These are phyloP conservation scores for Apocheima hispidaria DNA, from an alignment of 2,888 invertebrate genomes.

Conservation along the genomic window DNA sequence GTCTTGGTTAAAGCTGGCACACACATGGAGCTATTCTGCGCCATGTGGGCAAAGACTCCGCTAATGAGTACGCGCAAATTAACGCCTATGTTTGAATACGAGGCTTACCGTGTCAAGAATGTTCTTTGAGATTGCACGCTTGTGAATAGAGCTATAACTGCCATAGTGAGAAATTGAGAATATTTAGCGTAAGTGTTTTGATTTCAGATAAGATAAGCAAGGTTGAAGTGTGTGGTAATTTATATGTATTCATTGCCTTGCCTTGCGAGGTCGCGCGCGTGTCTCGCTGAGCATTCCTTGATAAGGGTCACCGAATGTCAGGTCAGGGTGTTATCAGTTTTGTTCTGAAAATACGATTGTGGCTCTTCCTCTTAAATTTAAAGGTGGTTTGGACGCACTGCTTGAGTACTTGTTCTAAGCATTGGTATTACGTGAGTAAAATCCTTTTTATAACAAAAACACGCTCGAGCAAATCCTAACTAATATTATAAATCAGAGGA, in stretches of 20 bases:
- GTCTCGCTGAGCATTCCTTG: too few species aligned
- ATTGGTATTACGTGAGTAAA: slow-evolving; percentile 9
- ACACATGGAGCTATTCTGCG: slow-evolving; percentile 21
- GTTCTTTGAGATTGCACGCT: slow-evolving; percentile 17
- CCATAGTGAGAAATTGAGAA: background rate
- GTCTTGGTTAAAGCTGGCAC: background rate
- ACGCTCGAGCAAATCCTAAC: slow-evolving; percentile 28
- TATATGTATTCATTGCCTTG: too few species aligned
- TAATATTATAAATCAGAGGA: too few species aligned
- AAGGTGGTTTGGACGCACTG: too few species aligned
- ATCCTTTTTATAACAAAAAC: slow-evolving; percentile 11
- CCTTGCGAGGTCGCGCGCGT: too few species aligned
- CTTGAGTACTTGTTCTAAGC: background rate
- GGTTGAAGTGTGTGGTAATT: background rate
- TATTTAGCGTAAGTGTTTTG: background rate
- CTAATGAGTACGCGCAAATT: slow-evolving; percentile 39
- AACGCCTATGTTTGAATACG: slow-evolving; percentile 38
- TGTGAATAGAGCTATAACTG: slow-evolving; percentile 12
- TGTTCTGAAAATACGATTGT: background rate
- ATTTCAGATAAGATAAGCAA: slow-evolving; percentile 1
- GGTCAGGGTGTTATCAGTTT: too few species aligned
- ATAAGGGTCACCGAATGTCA: too few species aligned
- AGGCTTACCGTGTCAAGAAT: slow-evolving; percentile 34
- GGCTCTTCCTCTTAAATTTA: background rate
- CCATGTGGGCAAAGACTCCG: slow-evolving; percentile 20